Conservation (phyloP, 2,113 vertebrate genomes). For the Bombycilla garrulus region DNA sequence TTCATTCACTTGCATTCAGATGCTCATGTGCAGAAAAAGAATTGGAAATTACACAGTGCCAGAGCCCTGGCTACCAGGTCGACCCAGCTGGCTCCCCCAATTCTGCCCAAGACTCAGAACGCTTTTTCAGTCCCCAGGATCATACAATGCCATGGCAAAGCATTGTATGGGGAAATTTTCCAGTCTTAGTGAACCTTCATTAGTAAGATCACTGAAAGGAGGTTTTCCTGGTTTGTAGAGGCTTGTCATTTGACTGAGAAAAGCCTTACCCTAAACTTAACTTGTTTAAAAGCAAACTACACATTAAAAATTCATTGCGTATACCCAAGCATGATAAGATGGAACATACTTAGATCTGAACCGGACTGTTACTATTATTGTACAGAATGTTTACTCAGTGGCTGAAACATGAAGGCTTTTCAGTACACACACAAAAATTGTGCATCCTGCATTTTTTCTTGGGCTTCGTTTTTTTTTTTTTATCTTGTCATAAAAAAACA, state of each 20-base stretch:
- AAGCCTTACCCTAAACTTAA: neutral
- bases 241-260: neutral
- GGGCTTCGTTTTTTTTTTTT: neutral
- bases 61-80: neutral
- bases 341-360: slow-evolving; percentile 28
- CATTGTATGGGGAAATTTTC: neutral
- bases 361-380: slow-evolving; percentile 4
- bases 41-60: neutral
- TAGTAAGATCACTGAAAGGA: neutral
- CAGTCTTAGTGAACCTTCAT: neutral
- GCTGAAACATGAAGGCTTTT: slow-evolving; percentile 25
- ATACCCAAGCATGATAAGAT: slow-evolving; percentile 7
- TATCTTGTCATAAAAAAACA: slow-evolving; percentile 35
- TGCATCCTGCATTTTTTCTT: neutral
- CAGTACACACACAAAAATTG: slow-evolving; percentile 16
- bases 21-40: neutral
- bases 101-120: neutral
- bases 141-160: fast-evolving
- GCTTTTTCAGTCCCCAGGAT: neutral
- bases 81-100: fast-evolving
- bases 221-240: neutral
- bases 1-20: neutral
- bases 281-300: slow-evolving; percentile 28
- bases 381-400: slow-evolving; percentile 19
- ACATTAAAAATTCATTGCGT: slow-evolving; percentile 43